Percentiles rank a stretch among this genome's conserved stretches.
Conservation (phyloP, 2,797 vertebrate genomes). For the Acropternis orthonyx region DNA sequence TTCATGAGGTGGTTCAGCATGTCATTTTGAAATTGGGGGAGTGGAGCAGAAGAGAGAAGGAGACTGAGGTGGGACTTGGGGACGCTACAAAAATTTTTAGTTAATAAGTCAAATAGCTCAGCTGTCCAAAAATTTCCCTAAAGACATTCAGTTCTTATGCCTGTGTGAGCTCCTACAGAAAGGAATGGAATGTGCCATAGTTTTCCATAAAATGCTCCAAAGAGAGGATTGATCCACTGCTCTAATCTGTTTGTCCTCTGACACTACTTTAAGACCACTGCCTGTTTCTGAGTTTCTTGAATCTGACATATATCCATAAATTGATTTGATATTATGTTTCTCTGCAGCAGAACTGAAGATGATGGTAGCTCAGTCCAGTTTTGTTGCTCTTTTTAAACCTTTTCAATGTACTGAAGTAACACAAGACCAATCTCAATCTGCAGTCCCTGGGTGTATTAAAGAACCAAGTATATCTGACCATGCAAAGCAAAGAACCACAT, state of each 20-base stretch:
- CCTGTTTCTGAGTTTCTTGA: background rate
- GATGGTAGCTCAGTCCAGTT: background rate
- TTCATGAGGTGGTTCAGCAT: background rate
- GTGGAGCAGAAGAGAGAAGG: background rate
- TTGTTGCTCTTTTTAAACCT: background rate
- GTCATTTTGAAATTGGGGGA: background rate
- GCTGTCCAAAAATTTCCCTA: conserved; percentile 23
- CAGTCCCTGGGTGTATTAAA: background rate
- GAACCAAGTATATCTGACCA: background rate
- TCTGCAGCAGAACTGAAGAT: background rate
- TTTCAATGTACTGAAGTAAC: background rate
- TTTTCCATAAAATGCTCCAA: conserved; percentile 25
- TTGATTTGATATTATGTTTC: background rate
- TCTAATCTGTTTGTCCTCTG: background rate
- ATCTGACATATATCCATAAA: background rate
- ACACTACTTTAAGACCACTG: background rate
- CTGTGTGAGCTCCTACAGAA: conserved; percentile 35
- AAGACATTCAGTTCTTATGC: background rate
- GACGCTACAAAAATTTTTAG: background rate
- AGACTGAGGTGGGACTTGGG: rapidly evolving
- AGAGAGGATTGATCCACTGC: background rate
- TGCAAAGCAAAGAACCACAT: background rate
- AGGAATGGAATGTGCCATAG: conserved; percentile 12
- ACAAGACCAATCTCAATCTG: background rate
- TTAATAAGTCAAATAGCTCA: conserved; percentile 11